Conservation (phyloP, 1,140 invertebrate species). For the Drosophila hydei region DNA sequence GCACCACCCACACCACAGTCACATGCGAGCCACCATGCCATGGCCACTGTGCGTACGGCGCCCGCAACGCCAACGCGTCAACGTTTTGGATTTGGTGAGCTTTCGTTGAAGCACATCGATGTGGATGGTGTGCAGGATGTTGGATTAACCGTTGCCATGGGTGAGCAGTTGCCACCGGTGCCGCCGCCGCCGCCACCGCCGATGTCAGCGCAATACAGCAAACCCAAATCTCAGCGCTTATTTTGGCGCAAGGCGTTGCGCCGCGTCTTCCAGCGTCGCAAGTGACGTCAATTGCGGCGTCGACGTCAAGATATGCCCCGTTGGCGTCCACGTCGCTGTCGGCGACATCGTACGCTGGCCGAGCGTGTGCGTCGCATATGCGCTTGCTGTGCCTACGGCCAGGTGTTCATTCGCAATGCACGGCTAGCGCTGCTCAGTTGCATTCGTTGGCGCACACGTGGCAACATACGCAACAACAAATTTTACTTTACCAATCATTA, state of each 20-base stretch:
- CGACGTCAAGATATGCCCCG: slow-evolving; percentile 71
- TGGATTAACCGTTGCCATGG: slow-evolving; percentile 25
- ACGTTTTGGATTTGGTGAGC: background rate
- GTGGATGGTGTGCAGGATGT: slow-evolving; percentile 42
- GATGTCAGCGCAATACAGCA: slow-evolving; percentile 19
- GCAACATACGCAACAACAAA: slow-evolving; percentile 73
- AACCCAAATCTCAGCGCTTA: slow-evolving; percentile 65
- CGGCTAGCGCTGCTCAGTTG: slow-evolving; percentile 71
- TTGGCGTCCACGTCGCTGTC: slow-evolving; percentile 72
- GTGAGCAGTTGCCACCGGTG: slow-evolving; percentile 23
- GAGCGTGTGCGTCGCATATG: slow-evolving; percentile 69
- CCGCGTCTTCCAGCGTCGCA: slow-evolving; percentile 70
- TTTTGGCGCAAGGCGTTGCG: slow-evolving; percentile 70
- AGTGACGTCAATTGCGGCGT: slow-evolving; percentile 72
- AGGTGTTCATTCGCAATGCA: slow-evolving; percentile 58
- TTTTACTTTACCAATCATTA: slow-evolving; percentile 75
- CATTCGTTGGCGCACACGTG: slow-evolving; percentile 72
- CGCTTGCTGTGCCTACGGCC: slow-evolving; percentile 71
- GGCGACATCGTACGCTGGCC: slow-evolving; percentile 64
- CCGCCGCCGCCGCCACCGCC: background rate
- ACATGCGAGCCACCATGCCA: slow-evolving; percentile 22
- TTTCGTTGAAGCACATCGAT: background rate
- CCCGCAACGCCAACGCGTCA: slow-evolving; percentile 57
- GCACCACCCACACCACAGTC: slow-evolving; percentile 68
- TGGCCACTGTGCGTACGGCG: slow-evolving; percentile 52